Evolutionary conservation across 2,113 vertebrate species (phyloP).

Genomic region (Dolichallabes microphthalmus): DNA sequence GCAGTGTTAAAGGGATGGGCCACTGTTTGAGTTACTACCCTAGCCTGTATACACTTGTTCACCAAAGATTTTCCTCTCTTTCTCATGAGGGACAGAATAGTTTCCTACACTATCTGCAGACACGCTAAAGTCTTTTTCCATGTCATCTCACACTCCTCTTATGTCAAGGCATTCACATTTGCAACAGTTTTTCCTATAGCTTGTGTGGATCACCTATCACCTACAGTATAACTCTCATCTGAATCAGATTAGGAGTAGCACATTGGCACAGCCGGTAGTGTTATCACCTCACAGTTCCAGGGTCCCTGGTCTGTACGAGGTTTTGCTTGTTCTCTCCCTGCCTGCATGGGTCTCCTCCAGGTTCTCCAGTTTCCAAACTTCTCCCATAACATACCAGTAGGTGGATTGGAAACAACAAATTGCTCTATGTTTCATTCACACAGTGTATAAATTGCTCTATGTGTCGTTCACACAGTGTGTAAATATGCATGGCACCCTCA

Average conservation of each 20-base stretch:
- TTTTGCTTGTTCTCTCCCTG: not conserved
- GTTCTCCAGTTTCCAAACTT: not conserved
- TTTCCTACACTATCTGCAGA: not conserved
- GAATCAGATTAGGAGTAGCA: not conserved
- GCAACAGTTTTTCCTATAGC: not conserved
- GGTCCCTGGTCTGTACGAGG: not conserved
- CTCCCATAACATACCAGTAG: not conserved
- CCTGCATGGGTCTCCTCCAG: not conserved
- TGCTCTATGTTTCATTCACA: not conserved
- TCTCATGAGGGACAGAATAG: not conserved
- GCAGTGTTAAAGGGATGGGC: not conserved
- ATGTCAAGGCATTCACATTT: not conserved
- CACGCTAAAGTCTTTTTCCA: not conserved
- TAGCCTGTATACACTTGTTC: not conserved
- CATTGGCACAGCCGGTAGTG: not conserved
- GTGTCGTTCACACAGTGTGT: not conserved
- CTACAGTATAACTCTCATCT: not conserved
- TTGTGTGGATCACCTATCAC: not conserved
- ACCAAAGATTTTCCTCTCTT: not conserved
- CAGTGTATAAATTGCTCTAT: not conserved
- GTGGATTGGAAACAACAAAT: not conserved
- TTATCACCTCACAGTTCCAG: not conserved
- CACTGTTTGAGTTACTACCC: not conserved
- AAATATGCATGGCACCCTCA: not conserved
- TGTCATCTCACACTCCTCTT: not conserved